Base-by-base conservation (phyloP, 2,888 invertebrate genomes). In the Drosophila demipolita region DNA sequence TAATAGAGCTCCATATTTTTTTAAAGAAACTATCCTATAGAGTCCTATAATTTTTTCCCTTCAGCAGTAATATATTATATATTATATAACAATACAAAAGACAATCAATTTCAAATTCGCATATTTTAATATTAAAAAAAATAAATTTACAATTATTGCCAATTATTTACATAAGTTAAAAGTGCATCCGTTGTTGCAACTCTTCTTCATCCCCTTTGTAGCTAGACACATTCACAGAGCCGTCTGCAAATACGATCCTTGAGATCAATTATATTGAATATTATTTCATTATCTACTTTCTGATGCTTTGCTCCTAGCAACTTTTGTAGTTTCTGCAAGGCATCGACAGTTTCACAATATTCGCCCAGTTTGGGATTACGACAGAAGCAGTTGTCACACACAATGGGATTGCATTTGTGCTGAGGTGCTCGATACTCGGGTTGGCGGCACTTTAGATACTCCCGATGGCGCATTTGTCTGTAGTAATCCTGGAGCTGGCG, bases 281-380 rank as follows among this genome's bases (percentile, higher is more conserved):
- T 5, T 15, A 89, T 15, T 38, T 66, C 40, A 17, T 73, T 70
- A 20, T 69, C 32, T 3, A 50, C 35, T 7, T 66, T 71, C 0
- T 29, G 8, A 33, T 74, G 62, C 4, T 63, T 49, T 54, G 62
- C 52, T 1, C 70, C 68, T 8, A 83, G 58, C 8, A 78, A 6
- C 7, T 57, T 29, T 40, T 87, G 78, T 17, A 83, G 15, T 1
- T 66, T n/a, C 3, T 80, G 42, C 68, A 88, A 73, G 5, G 81
- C 83, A 3, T 48, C 23, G 8, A 11, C 73, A 88, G 0, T 88
- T 29, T 29, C 87, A 32, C 70, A 67, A 45, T 74, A 86, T 1
- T 74, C 52, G 0, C 17, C 26, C 8, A 64, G n/a, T 23, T 40
- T 69, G 4, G 45, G 81, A 42, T 61, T 81, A 1, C 3, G 4